A percentile compares a stretch with the other conserved stretches of the same genome.
Conservation (phyloP, 2,113 vertebrate species). For the Rhinogobius similis region DNA sequence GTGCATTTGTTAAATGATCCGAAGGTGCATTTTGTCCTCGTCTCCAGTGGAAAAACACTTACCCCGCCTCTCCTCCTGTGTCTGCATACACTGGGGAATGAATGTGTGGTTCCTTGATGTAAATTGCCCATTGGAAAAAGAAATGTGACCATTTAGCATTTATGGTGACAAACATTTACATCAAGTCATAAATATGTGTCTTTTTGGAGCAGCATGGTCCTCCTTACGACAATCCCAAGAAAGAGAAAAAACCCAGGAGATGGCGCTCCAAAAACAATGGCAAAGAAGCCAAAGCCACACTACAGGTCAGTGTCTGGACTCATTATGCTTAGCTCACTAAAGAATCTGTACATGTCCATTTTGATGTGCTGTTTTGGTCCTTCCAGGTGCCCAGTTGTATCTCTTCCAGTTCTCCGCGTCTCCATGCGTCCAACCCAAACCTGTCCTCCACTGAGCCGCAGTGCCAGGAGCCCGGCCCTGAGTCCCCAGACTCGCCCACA, state of each 20-base stretch:
- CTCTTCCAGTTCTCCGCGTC: conserved; percentile 81
- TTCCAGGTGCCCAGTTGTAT: conserved; percentile 70
- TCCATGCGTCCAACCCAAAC: conserved; percentile 95
- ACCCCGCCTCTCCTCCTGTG: too few species aligned
- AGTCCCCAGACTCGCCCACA: conserved; percentile 86
- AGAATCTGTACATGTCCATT: too few species aligned
- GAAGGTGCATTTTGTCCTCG: too few species aligned
- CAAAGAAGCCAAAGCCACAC: conserved; percentile 81
- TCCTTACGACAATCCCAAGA: conserved; percentile 89
- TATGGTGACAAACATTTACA: too few species aligned
- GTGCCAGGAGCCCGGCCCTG: conserved; percentile 84
- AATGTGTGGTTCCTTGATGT: too few species aligned
- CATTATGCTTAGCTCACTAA: background rate
- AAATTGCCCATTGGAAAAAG: too few species aligned
- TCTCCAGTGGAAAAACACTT: too few species aligned
- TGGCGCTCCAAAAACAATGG: conserved; percentile 88
- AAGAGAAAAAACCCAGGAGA: conserved; percentile 88
- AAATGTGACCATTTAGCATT: too few species aligned
- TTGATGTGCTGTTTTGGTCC: background rate
- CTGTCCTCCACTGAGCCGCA: conserved; percentile 87
- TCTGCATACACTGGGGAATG: too few species aligned
- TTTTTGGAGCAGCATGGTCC: conserved; percentile 72
- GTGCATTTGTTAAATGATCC: too few species aligned
- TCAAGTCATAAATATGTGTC: background rate
- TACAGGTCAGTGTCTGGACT: conserved; percentile 80